Evolutionary conservation across 2,113 vertebrate species (phyloP), one percentile per base, ranked within the genome.

Genomic region (Misgurnus mizolepis): DNA sequence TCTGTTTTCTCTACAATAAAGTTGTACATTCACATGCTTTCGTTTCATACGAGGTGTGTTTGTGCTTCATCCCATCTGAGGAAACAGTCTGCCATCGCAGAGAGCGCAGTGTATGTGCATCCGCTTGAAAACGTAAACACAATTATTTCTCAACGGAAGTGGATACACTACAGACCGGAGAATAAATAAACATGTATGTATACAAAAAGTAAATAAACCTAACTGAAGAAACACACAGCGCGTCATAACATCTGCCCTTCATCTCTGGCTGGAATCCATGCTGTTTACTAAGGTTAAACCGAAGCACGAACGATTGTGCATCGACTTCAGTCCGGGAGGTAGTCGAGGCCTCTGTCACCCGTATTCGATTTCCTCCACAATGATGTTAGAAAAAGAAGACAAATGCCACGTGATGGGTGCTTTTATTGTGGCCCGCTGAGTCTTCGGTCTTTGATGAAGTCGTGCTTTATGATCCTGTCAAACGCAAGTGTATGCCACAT

Each of bases 161-260:
- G 76, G 73, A 82, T 67, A 85, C 76, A 76, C 74, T 73, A 65
- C 72, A 75, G 47, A 65, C 82, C 82, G 73, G 82, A 84, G 72
- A 84, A 58, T 73, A 84, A 84, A 86, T 82, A 86, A 86, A 86
- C 82, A 86, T 39, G 76, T 79, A 58, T 60, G 76, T 86, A 86
- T 79, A 86, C 83, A 86, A 71, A 83, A 58, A 72, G 65, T 80
- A 86, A 84, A 85, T 86, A 86, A 85, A 86, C 80, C 68, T 78
- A 10, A 41, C 18, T 4, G 70, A 80, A 75, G 78, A 84, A 80
- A 71, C 69, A 40, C 71, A 75, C 71, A 75, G 53, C 67, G 45
- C 39, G 73, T 60, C 60, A 41, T 50, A 83, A 80, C 83, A 86
- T 84, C 83, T 86, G 85, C 81, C 83, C 78, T 79, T 80, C 58